Evolutionary conservation across 2,888 invertebrate genomes (phyloP), one percentile per base, ranked within the genome.

Genomic region (Deroplatys truncata): DNA sequence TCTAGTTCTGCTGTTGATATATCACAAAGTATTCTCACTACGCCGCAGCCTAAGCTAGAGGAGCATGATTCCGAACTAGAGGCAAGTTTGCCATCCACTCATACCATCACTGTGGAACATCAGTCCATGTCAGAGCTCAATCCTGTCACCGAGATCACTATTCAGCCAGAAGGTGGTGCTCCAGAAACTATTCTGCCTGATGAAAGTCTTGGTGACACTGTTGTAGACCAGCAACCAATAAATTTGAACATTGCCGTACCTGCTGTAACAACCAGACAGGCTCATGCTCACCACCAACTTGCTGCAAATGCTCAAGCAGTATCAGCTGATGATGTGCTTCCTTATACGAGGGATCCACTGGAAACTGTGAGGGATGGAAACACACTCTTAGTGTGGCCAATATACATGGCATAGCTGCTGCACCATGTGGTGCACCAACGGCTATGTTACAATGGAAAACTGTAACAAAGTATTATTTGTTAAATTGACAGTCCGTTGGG

Each of bases 371-470:
- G 93, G 29, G 92, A 93, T 90, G 93, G 93, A 31, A 94, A 94
- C 91, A 93, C 93, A 82, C 92, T 94, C 92, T 94, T 93, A 92
- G 94, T 94, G 91, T 92, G 92, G 93, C 92, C 92, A 85, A 92
- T 93, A 88, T 91, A 92, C 91, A 92, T 92, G 91, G 89, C 91
- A 87, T 91, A 91, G 90, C 89, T 88, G 35, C 28, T 85, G 83
- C 28, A 84, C 84, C 29, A 28, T 84, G 84, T 84, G 84, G 82
- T 82, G 20, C 29, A 82, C 72, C 89, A 89, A n/a, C 82, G 85
- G 89, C 29, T 86, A 82, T 86, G 82, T 86, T 86, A 82, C 29
- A 86, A 72, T 72, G 20, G 25, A 16, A 72, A 16, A 31, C 31
- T 25, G n/a, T 72, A 28, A 28, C 72, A 29, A 72, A 87, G 28